A percentile compares a stretch with the other conserved stretches of the same genome.
Evolutionary conservation across 2,797 vertebrate species (phyloP).

Genomic region (Leuciscus waleckii): DNA sequence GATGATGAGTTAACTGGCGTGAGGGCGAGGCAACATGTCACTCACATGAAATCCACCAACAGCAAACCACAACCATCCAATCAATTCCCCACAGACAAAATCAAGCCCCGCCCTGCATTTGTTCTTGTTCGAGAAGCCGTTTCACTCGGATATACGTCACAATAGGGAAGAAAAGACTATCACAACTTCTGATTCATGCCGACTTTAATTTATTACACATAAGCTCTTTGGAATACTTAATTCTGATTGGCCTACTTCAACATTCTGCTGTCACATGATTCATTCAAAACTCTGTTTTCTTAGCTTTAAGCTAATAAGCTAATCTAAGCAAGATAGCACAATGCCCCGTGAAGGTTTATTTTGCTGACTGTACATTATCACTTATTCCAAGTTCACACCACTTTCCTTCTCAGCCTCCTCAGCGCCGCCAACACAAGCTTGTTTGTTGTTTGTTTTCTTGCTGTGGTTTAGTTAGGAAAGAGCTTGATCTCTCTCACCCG

Average conservation of each 20-base stretch:
- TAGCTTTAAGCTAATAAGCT: neutral
- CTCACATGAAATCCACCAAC: neutral
- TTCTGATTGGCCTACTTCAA: neutral
- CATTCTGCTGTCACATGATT: neutral
- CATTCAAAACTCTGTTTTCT: neutral
- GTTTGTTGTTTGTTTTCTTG: conserved; percentile 16
- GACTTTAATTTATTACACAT: neutral
- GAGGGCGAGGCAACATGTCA: neutral
- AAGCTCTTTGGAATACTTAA: neutral
- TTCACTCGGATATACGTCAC: neutral
- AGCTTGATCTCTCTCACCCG: neutral
- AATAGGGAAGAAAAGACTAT: neutral
- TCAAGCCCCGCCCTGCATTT: neutral
- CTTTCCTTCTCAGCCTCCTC: neutral
- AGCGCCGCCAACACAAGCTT: neutral
- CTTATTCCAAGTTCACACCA: neutral
- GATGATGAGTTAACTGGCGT: neutral
- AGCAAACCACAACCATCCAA: neutral
- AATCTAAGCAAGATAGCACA: neutral
- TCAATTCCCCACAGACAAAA: neutral
- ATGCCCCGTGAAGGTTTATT: neutral
- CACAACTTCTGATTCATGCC: neutral
- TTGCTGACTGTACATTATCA: neutral
- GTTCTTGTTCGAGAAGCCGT: neutral
- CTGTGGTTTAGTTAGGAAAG: conserved; percentile 7